Conservation (phyloP, 2,888 invertebrate genomes). For the Thera obeliscata region DNA sequence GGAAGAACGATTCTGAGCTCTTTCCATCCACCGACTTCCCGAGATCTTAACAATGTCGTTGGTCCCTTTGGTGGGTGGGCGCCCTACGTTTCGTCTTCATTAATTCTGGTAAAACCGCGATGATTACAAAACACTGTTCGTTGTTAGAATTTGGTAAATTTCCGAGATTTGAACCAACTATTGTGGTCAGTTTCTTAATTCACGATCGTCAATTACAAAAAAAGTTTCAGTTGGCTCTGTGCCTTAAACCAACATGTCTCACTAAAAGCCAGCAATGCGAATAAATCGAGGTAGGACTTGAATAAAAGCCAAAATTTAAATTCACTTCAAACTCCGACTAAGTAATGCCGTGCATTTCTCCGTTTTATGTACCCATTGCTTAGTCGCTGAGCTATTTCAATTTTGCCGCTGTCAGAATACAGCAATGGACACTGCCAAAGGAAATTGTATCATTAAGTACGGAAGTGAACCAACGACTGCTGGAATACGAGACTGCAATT, state of each 20-base stretch:
- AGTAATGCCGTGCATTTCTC: constrained; percentile 13
- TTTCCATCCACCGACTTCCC: too few relatives aligned
- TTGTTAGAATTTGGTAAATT: background rate
- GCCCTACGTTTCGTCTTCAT: too few relatives aligned
- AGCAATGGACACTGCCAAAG: constrained; percentile 22
- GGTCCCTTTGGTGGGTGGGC: too few relatives aligned
- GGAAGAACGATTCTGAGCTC: too few relatives aligned
- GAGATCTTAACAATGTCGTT: too few relatives aligned
- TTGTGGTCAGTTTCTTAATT: background rate
- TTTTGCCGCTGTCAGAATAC: constrained; percentile 40
- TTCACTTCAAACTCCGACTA: constrained; percentile 17
- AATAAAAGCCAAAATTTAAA: constrained; percentile 18
- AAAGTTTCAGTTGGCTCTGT: background rate
- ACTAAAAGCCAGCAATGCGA: background rate
- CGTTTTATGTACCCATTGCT: constrained; percentile 15
- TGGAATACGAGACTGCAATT: constrained; percentile 33
- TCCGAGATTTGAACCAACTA: background rate
- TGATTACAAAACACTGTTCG: too few relatives aligned
- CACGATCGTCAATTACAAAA: background rate
- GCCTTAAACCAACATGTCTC: background rate
- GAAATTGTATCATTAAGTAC: constrained; percentile 51
- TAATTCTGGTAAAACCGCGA: too few relatives aligned
- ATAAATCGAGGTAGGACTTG: constrained; percentile 12
- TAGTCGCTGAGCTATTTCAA: constrained; percentile 45
- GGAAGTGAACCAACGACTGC: constrained; percentile 41